These are phyloP conservation scores for Brienomyrus brachyistius DNA, from an alignment of 2,113 vertebrate species.

Conservation along the genomic window DNA sequence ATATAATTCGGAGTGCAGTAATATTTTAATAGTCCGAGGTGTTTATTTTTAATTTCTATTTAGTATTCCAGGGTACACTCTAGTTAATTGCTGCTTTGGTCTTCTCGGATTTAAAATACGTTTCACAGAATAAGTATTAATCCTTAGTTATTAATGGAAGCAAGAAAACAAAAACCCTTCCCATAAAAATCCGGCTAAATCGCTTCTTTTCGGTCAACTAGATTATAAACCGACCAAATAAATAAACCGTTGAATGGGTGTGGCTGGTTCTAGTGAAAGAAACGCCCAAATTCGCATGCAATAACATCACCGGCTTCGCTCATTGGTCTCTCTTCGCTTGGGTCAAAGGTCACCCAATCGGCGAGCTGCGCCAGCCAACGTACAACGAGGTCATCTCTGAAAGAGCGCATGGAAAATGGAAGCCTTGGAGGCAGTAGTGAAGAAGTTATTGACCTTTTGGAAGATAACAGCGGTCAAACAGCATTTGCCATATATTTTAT, in stretches of 20 bases:
- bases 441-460: constrained; percentile 45
- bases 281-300: not conserved
- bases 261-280: not conserved
- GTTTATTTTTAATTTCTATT: not conserved
- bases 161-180: not conserved
- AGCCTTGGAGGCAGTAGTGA: constrained; percentile 44
- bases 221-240: not conserved
- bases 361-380: not conserved
- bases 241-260: not conserved
- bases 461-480: constrained; percentile 33
- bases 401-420: constrained; percentile 50
- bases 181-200: not conserved
- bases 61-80: not conserved
- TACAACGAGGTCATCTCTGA: not conserved
- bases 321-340: not conserved
- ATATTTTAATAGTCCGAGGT: not conserved
- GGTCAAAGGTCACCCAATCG: not conserved
- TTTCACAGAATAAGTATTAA: not conserved
- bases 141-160: not conserved
- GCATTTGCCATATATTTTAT: constrained; percentile 57
- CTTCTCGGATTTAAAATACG: not conserved
- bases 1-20: not conserved
- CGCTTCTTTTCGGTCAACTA: not conserved
- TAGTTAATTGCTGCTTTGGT: not conserved
- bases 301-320: not conserved